Evolutionary conservation across 2,113 vertebrate genomes (phyloP).

Genomic region (Leptobrachium leishanense): DNA sequence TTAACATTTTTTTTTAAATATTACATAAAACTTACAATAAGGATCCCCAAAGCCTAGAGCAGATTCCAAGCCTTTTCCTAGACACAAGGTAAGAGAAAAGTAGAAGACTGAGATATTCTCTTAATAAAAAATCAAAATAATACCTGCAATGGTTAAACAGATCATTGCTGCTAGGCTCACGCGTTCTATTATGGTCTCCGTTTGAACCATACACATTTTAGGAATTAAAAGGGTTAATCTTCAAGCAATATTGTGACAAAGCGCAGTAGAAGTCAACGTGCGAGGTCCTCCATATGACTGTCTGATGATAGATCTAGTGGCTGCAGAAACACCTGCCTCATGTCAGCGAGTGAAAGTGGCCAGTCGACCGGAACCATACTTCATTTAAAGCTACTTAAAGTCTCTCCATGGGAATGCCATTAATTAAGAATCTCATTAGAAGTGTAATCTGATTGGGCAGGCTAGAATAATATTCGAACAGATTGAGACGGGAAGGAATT

Average conservation of each 20-base stretch:
- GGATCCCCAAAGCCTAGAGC: too few species aligned
- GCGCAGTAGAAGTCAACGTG: background rate
- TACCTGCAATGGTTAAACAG: too few species aligned
- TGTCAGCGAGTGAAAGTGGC: conserved; percentile 17
- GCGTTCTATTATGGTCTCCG: too few species aligned
- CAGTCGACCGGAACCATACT: conserved; percentile 22
- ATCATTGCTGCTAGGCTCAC: too few species aligned
- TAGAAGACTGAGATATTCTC: too few species aligned
- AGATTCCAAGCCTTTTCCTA: too few species aligned
- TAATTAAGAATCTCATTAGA: conserved; percentile 45
- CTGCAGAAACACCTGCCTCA: conserved; percentile 23
- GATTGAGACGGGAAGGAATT: background rate
- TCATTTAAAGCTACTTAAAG: conserved; percentile 34
- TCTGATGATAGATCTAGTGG: conserved; percentile 33
- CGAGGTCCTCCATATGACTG: conserved; percentile 22
- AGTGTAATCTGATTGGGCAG: conserved; percentile 34
- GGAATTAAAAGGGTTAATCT: too few species aligned
- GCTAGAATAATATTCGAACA: conserved; percentile 23
- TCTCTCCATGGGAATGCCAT: conserved; percentile 22
- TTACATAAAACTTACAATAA: too few species aligned
- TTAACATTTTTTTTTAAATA: too few species aligned
- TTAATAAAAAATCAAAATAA: too few species aligned
- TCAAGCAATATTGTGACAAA: background rate
- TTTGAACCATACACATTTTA: too few species aligned
- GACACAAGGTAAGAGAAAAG: too few species aligned